A percentile compares a stretch with the other conserved stretches of the same genome.
Evolutionary conservation across 2,888 invertebrate genomes (phyloP).

Genomic region (Seladonia tumulorum): DNA sequence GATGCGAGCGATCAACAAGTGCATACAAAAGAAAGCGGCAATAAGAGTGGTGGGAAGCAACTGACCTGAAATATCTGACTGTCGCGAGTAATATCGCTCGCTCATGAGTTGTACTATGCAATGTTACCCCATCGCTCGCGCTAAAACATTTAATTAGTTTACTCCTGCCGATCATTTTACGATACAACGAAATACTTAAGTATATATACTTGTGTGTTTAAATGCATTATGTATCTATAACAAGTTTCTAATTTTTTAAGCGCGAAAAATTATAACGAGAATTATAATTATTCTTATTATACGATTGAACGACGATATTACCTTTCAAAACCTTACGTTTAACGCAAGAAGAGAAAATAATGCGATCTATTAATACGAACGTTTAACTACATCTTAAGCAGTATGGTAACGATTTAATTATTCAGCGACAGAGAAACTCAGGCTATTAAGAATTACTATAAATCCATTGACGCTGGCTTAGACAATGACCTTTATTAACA

Average conservation of each 20-base stretch:
- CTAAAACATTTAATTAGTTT: constrained; percentile 21
- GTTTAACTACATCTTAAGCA: constrained; percentile 51
- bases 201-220: constrained; percentile 16
- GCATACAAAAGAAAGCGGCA: constrained; percentile 6
- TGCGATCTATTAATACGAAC: constrained; percentile 23
- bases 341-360: neutral
- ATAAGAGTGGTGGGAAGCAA: constrained; percentile 28
- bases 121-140: constrained; percentile 24
- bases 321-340: constrained; percentile 11
- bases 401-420: constrained; percentile 45
- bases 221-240: constrained; percentile 18
- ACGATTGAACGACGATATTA: constrained; percentile 16
- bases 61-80: constrained; percentile 39
- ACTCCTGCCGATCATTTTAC: constrained; percentile 35
- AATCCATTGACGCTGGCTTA: constrained; percentile 45
- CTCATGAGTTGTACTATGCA: neutral
- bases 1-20: neutral
- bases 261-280: neutral
- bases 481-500: constrained; percentile 52
- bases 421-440: constrained; percentile 45
- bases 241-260: constrained; percentile 35
- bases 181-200: constrained; percentile 51
- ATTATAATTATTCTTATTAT: constrained; percentile 34
- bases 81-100: neutral
- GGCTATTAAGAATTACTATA: constrained; percentile 41